phyloP scores from a whole-genome alignment of 2,888 invertebrate genomes.

The Galeruca laticollis region DNA sequence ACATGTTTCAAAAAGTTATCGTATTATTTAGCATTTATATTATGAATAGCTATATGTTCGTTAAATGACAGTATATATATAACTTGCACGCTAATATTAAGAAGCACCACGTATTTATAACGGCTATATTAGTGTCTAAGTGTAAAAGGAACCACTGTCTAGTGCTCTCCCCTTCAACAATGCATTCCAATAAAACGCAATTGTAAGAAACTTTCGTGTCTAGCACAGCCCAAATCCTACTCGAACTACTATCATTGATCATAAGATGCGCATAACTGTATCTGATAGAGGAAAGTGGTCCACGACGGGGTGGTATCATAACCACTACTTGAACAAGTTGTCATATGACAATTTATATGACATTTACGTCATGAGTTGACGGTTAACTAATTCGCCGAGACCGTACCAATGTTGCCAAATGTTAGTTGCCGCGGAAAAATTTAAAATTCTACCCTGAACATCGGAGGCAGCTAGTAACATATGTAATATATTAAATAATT shows the following conservation, averaged over 20 bases:
- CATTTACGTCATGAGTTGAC: too few species aligned
- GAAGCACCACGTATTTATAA: constrained; percentile 64
- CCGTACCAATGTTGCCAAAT: too few species aligned
- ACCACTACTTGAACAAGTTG: too few species aligned
- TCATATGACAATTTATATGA: too few species aligned
- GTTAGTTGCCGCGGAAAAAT: too few species aligned
- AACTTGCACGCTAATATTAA: constrained; percentile 65
- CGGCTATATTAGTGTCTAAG: constrained; percentile 66
- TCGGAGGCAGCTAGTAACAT: too few species aligned
- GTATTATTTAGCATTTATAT: constrained; percentile 61
- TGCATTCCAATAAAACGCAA: constrained; percentile 45
- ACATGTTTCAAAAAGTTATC: constrained; percentile 11
- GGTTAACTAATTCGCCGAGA: too few species aligned
- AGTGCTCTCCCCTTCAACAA: constrained; percentile 48
- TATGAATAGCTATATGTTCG: constrained; percentile 63
- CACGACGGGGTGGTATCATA: not conserved
- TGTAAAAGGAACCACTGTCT: constrained; percentile 64
- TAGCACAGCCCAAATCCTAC: constrained; percentile 22
- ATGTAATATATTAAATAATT: too few species aligned
- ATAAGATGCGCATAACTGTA: not conserved
- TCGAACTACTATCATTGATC: not conserved
- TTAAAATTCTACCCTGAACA: too few species aligned
- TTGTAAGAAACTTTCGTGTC: constrained; percentile 49
- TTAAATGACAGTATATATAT: constrained; percentile 57
- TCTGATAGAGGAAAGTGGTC: not conserved